phyloP scores from a whole-genome alignment of 2,888 invertebrate genomes.

The Ormyrus rosae region DNA sequence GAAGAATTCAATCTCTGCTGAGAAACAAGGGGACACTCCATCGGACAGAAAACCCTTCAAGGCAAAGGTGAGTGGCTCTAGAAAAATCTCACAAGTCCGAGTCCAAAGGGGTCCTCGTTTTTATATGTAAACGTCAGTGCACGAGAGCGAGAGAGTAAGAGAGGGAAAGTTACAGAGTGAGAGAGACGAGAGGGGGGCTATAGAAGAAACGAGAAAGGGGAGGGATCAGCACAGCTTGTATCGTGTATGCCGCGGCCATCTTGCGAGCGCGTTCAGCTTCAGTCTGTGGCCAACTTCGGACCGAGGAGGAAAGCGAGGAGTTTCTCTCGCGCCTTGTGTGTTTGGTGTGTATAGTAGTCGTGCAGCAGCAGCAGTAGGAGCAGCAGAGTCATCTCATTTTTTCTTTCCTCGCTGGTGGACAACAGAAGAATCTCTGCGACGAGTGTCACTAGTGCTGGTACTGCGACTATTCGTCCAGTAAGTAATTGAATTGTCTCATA shows the following conservation, averaged over 20 bases:
- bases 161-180: slow-evolving; percentile 1
- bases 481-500: not conserved
- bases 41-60: too few species aligned
- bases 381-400: too few species aligned
- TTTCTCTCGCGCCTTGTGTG: not conserved
- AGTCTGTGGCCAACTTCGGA: slow-evolving; percentile 54
- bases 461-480: not conserved
- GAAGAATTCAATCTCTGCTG: too few species aligned
- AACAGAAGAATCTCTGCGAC: too few species aligned
- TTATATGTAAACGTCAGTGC: not conserved
- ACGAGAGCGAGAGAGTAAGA: not conserved
- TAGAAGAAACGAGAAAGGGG: not conserved
- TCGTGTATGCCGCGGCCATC: slow-evolving; percentile 18
- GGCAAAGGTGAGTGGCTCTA: too few species aligned
- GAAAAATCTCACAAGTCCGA: too few species aligned
- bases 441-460: too few species aligned
- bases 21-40: too few species aligned
- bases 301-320: not conserved
- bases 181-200: not conserved
- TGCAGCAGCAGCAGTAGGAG: too few species aligned
- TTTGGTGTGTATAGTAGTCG: too few species aligned
- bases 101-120: not conserved
- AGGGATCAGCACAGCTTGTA: too few species aligned
- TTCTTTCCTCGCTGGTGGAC: too few species aligned
- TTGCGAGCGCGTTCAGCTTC: slow-evolving; percentile 33